Evolutionary conservation across 1,140 invertebrate genomes (phyloP), one percentile per base, ranked within the genome.

Genomic region (Drosophila malerkotliana): DNA sequence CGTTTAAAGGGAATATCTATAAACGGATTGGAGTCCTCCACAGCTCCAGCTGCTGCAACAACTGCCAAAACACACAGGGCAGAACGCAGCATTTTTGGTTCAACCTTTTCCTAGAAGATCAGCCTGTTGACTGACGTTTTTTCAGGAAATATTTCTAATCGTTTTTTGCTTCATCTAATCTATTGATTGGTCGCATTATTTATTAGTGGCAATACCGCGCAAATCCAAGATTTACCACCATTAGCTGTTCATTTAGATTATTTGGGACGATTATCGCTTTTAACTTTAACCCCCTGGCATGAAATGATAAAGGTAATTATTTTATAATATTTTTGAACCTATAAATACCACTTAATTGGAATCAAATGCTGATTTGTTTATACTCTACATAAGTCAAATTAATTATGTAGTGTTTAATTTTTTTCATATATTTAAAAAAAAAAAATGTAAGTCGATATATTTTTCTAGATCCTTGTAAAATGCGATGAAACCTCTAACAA

Each of bases 1-100:
- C 18, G 21, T 37, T 89, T 90, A 9, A 90, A 85, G 4, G 88
- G 84, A 58, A 91, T 79, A 58, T 91, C 84, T 8, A 85, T 72
- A 5, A 63, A 82, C 14, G 82, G 60, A 84, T 88, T 59, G 52
- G 60, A 54, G 2, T 80, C 68, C 1, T 37, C 34, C 6, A 24
- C n/a, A 4, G 39, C 53, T 12, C 8, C 60, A 3, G 44, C n/a
- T 21, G 15, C 7, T 5, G 66, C 69, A 34, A 76, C 45, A n/a
- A 82, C 12, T 44, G 71, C 60, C 47, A 87, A 59, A 24, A 69
- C 48, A 9, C 58, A 6, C 1, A 75, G 1, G n/a, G 32, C 4
- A 49, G 45, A 26, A 37, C 37, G 76, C 4, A 72, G 26, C 80
- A 83, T 79, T 58, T 47, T 62, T n/a, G 6, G 30, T 1, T 53